Evolutionary conservation across 2,797 vertebrate species (phyloP).

Genomic region (Falco novaeseelandiae): DNA sequence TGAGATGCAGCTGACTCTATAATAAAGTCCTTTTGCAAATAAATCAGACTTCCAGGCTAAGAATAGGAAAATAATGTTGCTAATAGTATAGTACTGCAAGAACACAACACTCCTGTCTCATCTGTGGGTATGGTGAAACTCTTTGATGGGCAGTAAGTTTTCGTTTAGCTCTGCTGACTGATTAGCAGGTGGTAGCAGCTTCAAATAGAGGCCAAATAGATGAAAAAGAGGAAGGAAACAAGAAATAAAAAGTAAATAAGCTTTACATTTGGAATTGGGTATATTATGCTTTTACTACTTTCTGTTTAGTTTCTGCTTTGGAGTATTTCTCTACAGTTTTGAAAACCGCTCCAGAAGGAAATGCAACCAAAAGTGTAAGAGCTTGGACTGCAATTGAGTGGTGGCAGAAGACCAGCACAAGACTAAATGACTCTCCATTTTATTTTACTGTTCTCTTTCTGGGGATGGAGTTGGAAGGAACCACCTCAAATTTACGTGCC

Average conservation of each 20-base stretch:
- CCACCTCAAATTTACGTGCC: background rate
- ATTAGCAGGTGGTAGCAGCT: background rate
- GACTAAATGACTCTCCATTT: background rate
- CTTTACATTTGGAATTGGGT: background rate
- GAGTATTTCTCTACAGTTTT: background rate
- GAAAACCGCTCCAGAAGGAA: background rate
- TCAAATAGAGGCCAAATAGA: background rate
- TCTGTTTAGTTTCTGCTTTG: background rate
- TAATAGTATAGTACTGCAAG: background rate
- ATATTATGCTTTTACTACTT: background rate
- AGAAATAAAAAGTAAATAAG: background rate
- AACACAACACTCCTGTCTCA: background rate
- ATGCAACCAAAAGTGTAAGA: background rate
- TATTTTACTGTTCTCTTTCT: background rate
- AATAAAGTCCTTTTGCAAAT: conserved; percentile 41
- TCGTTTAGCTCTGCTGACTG: background rate
- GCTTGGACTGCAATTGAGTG: background rate
- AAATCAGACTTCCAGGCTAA: conserved; percentile 20
- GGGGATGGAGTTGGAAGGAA: background rate
- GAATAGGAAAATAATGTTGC: background rate
- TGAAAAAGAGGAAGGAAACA: background rate
- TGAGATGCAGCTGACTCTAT: conserved; percentile 40
- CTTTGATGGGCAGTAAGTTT: background rate
- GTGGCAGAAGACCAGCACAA: background rate
- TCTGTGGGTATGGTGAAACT: background rate